Evolutionary conservation across 2,113 vertebrate species (phyloP).

Genomic region (Channa argus): DNA sequence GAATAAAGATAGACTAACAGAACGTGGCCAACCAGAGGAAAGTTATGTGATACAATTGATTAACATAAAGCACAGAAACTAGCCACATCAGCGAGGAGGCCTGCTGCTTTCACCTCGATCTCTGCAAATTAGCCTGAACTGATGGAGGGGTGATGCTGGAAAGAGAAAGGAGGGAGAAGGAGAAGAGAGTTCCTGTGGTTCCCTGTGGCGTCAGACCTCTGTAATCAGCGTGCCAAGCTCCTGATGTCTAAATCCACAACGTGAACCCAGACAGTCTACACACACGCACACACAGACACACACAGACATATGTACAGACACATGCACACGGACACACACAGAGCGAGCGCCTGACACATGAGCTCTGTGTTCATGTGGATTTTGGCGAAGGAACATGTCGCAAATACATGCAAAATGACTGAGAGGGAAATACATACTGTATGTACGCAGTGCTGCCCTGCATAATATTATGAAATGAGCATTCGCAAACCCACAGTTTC

Average conservation of each 20-base stretch:
- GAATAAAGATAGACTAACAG: slow-evolving; percentile 30
- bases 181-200: slow-evolving; percentile 75
- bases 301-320: neutral
- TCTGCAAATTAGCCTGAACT: slow-evolving; percentile 57
- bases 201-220: slow-evolving; percentile 71
- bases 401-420: slow-evolving; percentile 35
- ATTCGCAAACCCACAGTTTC: too few species aligned
- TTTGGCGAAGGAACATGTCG: slow-evolving; percentile 20
- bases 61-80: slow-evolving; percentile 25
- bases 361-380: slow-evolving; percentile 39
- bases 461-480: neutral
- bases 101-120: slow-evolving; percentile 54
- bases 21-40: slow-evolving; percentile 39
- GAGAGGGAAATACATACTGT: slow-evolving; percentile 11
- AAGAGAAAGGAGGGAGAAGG: slow-evolving; percentile 36
- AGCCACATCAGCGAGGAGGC: slow-evolving; percentile 41
- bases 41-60: slow-evolving; percentile 47
- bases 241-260: slow-evolving; percentile 80
- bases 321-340: slow-evolving; percentile 11
- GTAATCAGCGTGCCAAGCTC: slow-evolving; percentile 78
- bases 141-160: slow-evolving; percentile 58
- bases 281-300: slow-evolving; percentile 22
- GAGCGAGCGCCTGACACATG: slow-evolving; percentile 38
- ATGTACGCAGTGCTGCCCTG: neutral
- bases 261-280: slow-evolving; percentile 61